Base-by-base conservation (phyloP, 2,797 vertebrate species). In the Epinephelus awoara region DNA sequence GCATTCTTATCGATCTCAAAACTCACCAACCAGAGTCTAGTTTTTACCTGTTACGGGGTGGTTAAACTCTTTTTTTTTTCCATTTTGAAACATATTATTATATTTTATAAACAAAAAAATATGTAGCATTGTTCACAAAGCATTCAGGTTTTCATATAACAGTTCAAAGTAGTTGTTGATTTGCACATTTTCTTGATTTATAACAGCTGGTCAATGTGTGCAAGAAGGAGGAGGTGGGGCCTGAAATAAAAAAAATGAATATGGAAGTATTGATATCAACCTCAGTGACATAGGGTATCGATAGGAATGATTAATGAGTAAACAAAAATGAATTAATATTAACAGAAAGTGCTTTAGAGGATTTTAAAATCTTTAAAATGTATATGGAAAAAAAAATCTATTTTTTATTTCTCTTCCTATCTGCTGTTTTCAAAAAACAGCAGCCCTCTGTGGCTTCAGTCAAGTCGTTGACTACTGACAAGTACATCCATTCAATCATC, bases 71-170 rank as follows among this genome's bases (percentile, higher is more conserved):
- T 88, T 87, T 88, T 91, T 91, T 91, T 94, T 92, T 90, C 74
- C 87, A 88, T 95, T 93, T 95, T 93, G 84, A 93, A 94, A 91
- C 93, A 86, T 93, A 92, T 88, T 89, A 88, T 88, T 93, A 87
- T 93, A 93, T 94, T 94, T 94, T 92, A 85, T 92, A 92, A 93
- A 93, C 90, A 92, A 91, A 88, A 92, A 79, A 94, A 96, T 95
- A 97, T 97, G 96, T 97, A 97, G 96, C 96, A 97, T 96, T 96
- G 96, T 96, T 96, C 95, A 93, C 95, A 94, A 94, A 96, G 95
- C 95, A 96, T 96, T 96, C 95, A 96, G 96, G 96, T 96, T 95
- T 95, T 96, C 94, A 93, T 93, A 93, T 83, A 92, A 93, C 90
- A 92, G 89, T 93, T 91, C 88, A 93, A 93, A 92, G 88, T 93